phyloP scores from a whole-genome alignment of 2,888 invertebrate species.

The Lepidocyrtinus sp. region DNA sequence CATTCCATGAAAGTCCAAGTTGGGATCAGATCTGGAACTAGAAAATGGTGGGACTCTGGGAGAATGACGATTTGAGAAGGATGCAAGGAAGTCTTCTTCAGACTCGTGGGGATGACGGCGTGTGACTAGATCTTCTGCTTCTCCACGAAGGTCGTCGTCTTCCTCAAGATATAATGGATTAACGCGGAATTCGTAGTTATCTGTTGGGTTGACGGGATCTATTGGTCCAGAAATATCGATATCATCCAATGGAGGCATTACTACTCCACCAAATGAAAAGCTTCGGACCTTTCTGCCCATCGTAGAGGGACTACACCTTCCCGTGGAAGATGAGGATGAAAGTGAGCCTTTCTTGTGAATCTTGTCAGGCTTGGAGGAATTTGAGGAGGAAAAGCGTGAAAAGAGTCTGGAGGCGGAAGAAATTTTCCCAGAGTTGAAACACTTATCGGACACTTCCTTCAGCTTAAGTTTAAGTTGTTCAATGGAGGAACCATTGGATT shows the following conservation, averaged over 20 bases:
- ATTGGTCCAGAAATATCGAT: slow-evolving; percentile 72
- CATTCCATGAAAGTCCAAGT: slow-evolving; percentile 36
- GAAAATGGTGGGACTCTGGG: neutral
- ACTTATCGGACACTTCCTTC: slow-evolving; percentile 68
- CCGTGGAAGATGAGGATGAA: neutral
- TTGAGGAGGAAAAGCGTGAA: slow-evolving; percentile 34
- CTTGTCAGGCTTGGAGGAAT: neutral
- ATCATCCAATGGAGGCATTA: slow-evolving; percentile 79
- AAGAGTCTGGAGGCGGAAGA: slow-evolving; percentile 36
- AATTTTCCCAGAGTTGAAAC: slow-evolving; percentile 65
- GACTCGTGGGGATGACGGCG: neutral
- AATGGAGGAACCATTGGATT: slow-evolving; percentile 59
- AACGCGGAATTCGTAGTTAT: slow-evolving; percentile 64
- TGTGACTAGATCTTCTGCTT: slow-evolving; percentile 38
- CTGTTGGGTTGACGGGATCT: slow-evolving; percentile 30
- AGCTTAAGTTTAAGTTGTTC: slow-evolving; percentile 67
- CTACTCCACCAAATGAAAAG: slow-evolving; percentile 82
- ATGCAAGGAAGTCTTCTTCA: neutral
- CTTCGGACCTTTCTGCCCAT: slow-evolving; percentile 75
- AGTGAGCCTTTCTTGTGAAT: neutral
- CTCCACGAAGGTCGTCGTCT: slow-evolving; percentile 38
- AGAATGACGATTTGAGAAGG: slow-evolving; percentile 3
- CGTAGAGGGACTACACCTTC: slow-evolving; percentile 14
- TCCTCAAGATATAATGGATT: slow-evolving; percentile 79
- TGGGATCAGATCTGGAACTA: slow-evolving; percentile 22